phyloP scores from a whole-genome alignment of 1,140 invertebrate genomes.

The Euschistus heros region DNA sequence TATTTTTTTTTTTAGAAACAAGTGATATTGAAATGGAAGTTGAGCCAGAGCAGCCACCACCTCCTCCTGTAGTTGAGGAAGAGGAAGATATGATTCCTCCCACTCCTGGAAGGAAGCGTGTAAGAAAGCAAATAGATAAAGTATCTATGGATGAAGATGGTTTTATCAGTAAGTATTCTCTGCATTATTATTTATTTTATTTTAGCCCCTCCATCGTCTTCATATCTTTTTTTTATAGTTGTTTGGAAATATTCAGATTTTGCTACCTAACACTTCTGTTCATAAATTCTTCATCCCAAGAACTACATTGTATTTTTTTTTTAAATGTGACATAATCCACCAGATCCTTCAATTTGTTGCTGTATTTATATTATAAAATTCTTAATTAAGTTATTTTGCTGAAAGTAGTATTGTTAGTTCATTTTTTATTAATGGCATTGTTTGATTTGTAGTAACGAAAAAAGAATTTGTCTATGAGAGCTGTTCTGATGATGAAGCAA shows the following conservation, averaged over 20 bases:
- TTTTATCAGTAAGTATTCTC: constrained; percentile 19
- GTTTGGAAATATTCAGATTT: too few relatives aligned
- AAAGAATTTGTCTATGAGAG: constrained; percentile 19
- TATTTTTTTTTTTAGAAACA: not conserved
- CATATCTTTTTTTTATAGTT: too few relatives aligned
- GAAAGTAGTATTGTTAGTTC: constrained; percentile 1
- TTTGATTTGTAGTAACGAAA: constrained; percentile 17
- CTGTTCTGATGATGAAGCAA: constrained; percentile 15
- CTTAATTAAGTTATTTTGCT: not conserved
- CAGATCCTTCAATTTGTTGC: too few relatives aligned
- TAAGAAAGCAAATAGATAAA: constrained; percentile 17
- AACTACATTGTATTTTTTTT: too few relatives aligned
- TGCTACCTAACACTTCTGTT: too few relatives aligned
- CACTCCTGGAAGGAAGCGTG: constrained; percentile 18
- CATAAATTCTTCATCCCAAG: too few relatives aligned
- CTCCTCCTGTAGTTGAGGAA: not conserved
- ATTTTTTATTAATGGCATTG: not conserved
- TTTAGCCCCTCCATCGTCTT: too few relatives aligned
- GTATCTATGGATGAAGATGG: constrained; percentile 21
- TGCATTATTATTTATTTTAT: too few relatives aligned
- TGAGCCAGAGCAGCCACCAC: not conserved
- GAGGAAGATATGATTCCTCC: constrained; percentile 23
- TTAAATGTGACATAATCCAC: too few relatives aligned
- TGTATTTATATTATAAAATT: not conserved
- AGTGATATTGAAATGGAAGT: constrained; percentile 10